These are phyloP conservation scores for Rhynchophorus ferrugineus DNA, from an alignment of 1,140 invertebrate genomes.

Conservation along the genomic window DNA sequence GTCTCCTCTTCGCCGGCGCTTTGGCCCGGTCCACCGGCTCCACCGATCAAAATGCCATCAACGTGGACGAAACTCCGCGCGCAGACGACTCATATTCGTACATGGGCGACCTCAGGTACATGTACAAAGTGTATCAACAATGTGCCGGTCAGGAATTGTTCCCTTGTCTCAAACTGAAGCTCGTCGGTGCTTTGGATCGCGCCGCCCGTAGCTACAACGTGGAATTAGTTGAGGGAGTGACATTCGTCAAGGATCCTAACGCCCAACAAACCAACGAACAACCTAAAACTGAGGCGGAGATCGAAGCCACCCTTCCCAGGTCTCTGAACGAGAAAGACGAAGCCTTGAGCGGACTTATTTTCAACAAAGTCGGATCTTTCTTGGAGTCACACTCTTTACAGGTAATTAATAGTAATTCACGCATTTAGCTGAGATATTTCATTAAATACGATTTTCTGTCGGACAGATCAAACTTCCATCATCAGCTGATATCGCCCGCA, in stretches of 20 bases:
- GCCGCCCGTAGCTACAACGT: constrained; percentile 55
- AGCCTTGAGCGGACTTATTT: constrained; percentile 63
- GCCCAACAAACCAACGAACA: constrained; percentile 35
- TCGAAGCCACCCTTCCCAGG: constrained; percentile 61
- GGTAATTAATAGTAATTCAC: constrained; percentile 40
- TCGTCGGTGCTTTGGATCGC: constrained; percentile 63
- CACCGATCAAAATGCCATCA: constrained; percentile 41
- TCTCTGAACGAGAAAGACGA: constrained; percentile 61
- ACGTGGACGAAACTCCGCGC: constrained; percentile 41
- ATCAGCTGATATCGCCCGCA: constrained; percentile 53
- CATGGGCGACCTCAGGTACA: constrained; percentile 47
- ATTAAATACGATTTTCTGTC: too few species aligned
- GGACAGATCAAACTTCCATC: constrained; percentile 55
- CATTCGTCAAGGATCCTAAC: constrained; percentile 55
- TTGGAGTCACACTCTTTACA: constrained; percentile 69
- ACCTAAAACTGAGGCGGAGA: constrained; percentile 48
- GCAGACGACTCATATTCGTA: constrained; percentile 38
- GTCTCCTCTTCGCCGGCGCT: constrained; percentile 35
- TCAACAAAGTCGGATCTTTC: constrained; percentile 64
- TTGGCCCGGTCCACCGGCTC: constrained; percentile 44
- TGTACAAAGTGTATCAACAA: constrained; percentile 63
- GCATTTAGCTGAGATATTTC: too few species aligned
- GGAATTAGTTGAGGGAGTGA: constrained; percentile 61
- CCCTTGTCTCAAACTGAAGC: constrained; percentile 68
- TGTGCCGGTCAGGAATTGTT: constrained; percentile 61